These are phyloP conservation scores for Brachyistius frenatus DNA, from an alignment of 2,113 vertebrate species.

Conservation along the genomic window DNA sequence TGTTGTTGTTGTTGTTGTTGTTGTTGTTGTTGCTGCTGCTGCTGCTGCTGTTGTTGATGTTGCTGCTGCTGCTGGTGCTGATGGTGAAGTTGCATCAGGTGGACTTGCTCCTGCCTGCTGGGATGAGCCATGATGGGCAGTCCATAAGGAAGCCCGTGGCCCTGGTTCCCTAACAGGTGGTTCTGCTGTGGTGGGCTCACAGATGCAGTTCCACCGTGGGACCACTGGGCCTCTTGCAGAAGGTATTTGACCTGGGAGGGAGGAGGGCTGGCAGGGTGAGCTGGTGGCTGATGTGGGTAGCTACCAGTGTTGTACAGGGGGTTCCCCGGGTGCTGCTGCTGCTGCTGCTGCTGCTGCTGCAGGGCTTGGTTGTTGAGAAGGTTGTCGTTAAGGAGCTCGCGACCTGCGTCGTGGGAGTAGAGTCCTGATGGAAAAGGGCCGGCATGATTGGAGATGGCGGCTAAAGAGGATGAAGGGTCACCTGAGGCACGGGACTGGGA, in stretches of 20 bases:
- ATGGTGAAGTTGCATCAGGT: conserved; percentile 94
- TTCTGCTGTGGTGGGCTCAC: conserved; percentile 87
- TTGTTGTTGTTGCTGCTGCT: conserved; percentile 82
- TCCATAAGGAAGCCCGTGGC: conserved; percentile 90
- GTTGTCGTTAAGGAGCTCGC: conserved; percentile 86
- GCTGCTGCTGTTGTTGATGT: conserved; percentile 71
- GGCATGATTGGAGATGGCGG: conserved; percentile 83
- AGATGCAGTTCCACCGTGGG: conserved; percentile 86
- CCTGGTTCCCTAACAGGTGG: conserved; percentile 89
- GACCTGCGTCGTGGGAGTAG: conserved; percentile 88
- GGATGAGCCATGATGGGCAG: conserved; percentile 91
- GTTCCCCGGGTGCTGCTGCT: conserved; percentile 86
- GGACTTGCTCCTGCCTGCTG: conserved; percentile 90
- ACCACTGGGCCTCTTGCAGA: conserved; percentile 94
- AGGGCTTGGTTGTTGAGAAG: conserved; percentile 87
- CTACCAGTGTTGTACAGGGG: conserved; percentile 87
- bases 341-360: conserved; percentile 89
- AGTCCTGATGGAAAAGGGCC: conserved; percentile 80
- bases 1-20: conserved; percentile 70
- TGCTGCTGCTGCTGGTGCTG: conserved; percentile 85
- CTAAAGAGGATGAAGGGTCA: conserved; percentile 86
- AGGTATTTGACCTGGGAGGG: conserved; percentile 92
- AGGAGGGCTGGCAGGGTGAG: conserved; percentile 87
- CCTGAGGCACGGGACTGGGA: conserved; percentile 89
- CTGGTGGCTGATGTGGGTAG: conserved; percentile 91